phyloP scores from a whole-genome alignment of 2,797 vertebrate genomes.

The Acestrorhynchus altus region DNA sequence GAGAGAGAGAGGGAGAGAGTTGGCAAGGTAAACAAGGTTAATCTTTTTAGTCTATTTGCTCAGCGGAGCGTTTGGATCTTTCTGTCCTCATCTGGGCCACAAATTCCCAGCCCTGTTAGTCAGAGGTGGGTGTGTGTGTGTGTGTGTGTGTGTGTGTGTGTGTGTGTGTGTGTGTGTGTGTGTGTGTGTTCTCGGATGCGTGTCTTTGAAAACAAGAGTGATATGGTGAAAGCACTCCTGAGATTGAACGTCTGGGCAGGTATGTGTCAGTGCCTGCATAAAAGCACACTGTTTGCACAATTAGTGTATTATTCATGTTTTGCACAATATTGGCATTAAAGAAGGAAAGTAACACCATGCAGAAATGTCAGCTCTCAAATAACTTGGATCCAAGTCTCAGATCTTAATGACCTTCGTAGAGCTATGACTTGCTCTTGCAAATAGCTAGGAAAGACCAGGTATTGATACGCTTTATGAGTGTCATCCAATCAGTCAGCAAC shows the following conservation, averaged over 20 bases:
- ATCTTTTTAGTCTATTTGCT: constrained; percentile 37
- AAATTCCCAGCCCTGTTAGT: constrained; percentile 40
- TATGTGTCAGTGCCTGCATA: constrained; percentile 12
- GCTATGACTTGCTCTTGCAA: too few relatives aligned
- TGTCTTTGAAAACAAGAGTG: constrained; percentile 23
- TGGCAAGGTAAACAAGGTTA: constrained; percentile 23
- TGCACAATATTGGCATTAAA: too few relatives aligned
- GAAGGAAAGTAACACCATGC: too few relatives aligned
- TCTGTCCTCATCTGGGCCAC: constrained; percentile 21
- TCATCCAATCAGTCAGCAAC: too few relatives aligned
- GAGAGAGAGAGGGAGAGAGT: constrained; percentile 8
- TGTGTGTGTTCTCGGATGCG: too few relatives aligned
- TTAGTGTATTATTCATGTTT: too few relatives aligned
- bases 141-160: not conserved
- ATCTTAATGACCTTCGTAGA: too few relatives aligned
- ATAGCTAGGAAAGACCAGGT: too few relatives aligned
- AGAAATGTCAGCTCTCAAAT: too few relatives aligned
- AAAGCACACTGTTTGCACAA: not conserved
- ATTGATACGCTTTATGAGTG: too few relatives aligned
- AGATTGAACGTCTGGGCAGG: not conserved
- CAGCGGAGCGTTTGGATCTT: constrained; percentile 4
- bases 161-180: constrained; percentile 2
- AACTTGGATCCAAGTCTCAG: too few relatives aligned
- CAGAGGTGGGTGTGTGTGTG: constrained; percentile 15
- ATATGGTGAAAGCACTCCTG: constrained; percentile 13